phyloP scores from a whole-genome alignment of 2,113 vertebrate genomes.

The Megaleporinus macrocephalus region DNA sequence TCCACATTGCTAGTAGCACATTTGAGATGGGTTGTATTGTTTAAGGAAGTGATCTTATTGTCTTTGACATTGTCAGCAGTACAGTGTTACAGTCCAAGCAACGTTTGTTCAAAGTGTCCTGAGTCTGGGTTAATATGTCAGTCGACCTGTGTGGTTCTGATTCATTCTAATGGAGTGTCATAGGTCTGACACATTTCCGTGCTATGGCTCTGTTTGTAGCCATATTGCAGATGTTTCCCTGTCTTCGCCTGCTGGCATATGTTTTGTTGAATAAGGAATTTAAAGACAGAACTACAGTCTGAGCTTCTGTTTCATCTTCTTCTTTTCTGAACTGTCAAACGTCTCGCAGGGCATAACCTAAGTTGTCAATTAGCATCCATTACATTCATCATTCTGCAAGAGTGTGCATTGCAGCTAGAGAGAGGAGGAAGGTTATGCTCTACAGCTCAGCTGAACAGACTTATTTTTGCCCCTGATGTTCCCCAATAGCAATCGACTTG shows the following conservation, averaged over 20 bases:
- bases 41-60: background rate
- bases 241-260: background rate
- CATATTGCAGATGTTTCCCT: background rate
- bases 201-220: background rate
- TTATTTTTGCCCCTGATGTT: background rate
- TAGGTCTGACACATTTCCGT: background rate
- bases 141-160: background rate
- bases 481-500: background rate
- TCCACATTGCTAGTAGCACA: no score
- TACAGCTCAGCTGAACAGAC: background rate
- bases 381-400: background rate
- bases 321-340: slow-evolving; percentile 19
- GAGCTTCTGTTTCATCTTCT: background rate
- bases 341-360: background rate
- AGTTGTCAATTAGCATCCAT: background rate
- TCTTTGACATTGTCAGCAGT: background rate
- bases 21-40: no score
- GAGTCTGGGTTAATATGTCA: slow-evolving; percentile 19
- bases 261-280: background rate
- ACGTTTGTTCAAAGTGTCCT: slow-evolving; percentile 6
- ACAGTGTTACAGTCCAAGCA: slow-evolving; percentile 9
- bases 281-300: no score
- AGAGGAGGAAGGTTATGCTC: background rate
- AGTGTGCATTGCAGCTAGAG: background rate
- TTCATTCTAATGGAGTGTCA: background rate